Evolutionary conservation across 2,888 invertebrate species (phyloP).

Genomic region (Craniophora ligustri): DNA sequence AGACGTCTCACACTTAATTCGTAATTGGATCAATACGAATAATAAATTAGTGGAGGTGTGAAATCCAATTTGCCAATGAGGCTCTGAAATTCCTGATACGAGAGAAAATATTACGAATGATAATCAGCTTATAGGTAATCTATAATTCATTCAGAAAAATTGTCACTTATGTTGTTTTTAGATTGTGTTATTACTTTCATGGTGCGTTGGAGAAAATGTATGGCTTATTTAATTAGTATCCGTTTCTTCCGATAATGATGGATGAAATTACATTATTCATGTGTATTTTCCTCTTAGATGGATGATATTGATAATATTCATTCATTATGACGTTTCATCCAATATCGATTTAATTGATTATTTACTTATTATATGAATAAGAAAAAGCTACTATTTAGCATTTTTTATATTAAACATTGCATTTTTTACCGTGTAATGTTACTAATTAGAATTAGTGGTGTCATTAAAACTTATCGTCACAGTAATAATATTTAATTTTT

Average conservation of each 20-base stretch:
- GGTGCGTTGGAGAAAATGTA: slow-evolving; percentile 24
- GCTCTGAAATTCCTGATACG: neutral
- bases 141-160: slow-evolving; percentile 18
- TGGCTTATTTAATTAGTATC: slow-evolving; percentile 32
- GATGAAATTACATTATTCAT: slow-evolving; percentile 19
- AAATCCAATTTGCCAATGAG: neutral
- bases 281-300: slow-evolving; percentile 22
- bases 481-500: too few species aligned
- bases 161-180: slow-evolving; percentile 18
- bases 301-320: slow-evolving; percentile 11
- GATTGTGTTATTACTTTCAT: slow-evolving; percentile 31
- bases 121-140: slow-evolving; percentile 24
- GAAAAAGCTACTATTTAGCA: too few species aligned
- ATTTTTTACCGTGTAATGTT: too few species aligned
- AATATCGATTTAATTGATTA: too few species aligned
- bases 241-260: slow-evolving; percentile 23
- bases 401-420: too few species aligned
- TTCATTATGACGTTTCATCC: neutral
- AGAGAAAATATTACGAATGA: slow-evolving; percentile 6
- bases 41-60: slow-evolving; percentile 1
- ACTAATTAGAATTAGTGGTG: too few species aligned
- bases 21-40: slow-evolving; percentile 5
- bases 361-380: too few species aligned
- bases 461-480: too few species aligned
- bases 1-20: slow-evolving; percentile 9